Percentiles rank a stretch among this genome's conserved stretches.
Evolutionary conservation across 2,888 invertebrate genomes (phyloP).

Genomic region (Ectemnius continuus): DNA sequence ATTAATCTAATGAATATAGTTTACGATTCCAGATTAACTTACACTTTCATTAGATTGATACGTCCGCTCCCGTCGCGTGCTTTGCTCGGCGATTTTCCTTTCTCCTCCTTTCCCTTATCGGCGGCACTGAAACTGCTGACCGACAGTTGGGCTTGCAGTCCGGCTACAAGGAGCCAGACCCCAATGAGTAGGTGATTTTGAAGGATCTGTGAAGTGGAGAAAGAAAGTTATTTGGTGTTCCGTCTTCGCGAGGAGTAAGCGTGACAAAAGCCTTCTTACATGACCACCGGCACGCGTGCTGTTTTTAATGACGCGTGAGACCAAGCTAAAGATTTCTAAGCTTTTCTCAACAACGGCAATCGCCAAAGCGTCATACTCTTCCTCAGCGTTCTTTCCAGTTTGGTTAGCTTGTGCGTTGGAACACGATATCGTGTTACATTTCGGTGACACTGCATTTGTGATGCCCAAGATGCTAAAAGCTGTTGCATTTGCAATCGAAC

Average conservation of each 20-base stretch:
- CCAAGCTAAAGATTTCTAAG: constrained; percentile 89
- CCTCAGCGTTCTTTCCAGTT: constrained; percentile 80
- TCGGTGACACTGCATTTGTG: constrained; percentile 81
- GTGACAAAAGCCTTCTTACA: constrained; percentile 79
- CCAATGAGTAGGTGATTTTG: constrained; percentile 95
- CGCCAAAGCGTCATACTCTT: constrained; percentile 89
- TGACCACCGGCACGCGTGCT: constrained; percentile 93
- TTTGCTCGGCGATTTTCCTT: constrained; percentile 82
- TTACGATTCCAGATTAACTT: constrained; percentile 50
- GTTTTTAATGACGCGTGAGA: constrained; percentile 88
- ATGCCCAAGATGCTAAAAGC: constrained; percentile 82
- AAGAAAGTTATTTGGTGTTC: too few species aligned
- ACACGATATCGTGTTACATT: constrained; percentile 77
- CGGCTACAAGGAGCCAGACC: constrained; percentile 92
- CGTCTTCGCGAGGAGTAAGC: too few species aligned
- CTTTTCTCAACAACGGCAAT: constrained; percentile 92
- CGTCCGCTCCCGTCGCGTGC: constrained; percentile 80
- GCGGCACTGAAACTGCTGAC: constrained; percentile 80
- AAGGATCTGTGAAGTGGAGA: constrained; percentile 81
- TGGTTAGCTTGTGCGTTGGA: constrained; percentile 65
- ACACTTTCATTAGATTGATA: constrained; percentile 86
- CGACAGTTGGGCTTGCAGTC: constrained; percentile 89
- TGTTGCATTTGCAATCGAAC: constrained; percentile 86
- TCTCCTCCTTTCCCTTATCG: constrained; percentile 80
- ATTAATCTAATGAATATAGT: too few species aligned